Conservation (phyloP, 2,888 invertebrate genomes). For the Chrysolina haemoptera region DNA sequence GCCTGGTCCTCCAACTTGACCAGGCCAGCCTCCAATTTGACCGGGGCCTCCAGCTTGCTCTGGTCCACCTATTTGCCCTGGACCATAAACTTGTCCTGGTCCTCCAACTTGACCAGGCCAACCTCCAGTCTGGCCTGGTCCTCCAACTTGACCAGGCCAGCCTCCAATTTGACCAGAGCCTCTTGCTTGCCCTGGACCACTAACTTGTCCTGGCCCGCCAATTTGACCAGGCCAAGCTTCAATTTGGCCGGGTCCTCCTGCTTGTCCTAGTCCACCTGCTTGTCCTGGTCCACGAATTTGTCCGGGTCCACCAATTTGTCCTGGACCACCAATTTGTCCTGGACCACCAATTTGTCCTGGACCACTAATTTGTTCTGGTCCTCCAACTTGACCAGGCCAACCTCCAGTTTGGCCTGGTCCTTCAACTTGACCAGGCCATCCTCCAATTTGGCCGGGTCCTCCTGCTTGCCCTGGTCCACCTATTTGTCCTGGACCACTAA, state of each 20-base stretch:
- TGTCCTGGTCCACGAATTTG: conserved; percentile 16
- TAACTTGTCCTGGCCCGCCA: conserved; percentile 43
- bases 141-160: conserved; percentile 31
- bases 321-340: conserved; percentile 39
- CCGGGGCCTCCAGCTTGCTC: conserved; percentile 46
- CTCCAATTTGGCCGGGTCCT: conserved; percentile 29
- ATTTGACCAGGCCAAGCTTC: conserved; percentile 39
- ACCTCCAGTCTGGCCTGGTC: conserved; percentile 32
- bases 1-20: conserved; percentile 24
- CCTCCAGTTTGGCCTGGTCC: conserved; percentile 31
- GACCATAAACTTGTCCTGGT: conserved; percentile 31
- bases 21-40: conserved; percentile 37
- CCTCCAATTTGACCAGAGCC: conserved; percentile 14
- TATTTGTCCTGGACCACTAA: conserved; percentile 6
- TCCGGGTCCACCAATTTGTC: background rate
- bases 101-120: conserved; percentile 27
- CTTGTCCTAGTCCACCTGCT: conserved; percentile 41
- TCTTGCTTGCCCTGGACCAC: conserved; percentile 34
- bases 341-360: conserved; percentile 28
- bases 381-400: conserved; percentile 27
- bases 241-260: conserved; percentile 33
- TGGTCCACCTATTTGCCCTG: conserved; percentile 44
- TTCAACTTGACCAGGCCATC: conserved; percentile 33
- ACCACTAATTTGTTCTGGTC: conserved; percentile 33
- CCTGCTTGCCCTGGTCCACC: conserved; percentile 21